phyloP scores from a whole-genome alignment of 2,113 vertebrate species.

The Channa maculata region DNA sequence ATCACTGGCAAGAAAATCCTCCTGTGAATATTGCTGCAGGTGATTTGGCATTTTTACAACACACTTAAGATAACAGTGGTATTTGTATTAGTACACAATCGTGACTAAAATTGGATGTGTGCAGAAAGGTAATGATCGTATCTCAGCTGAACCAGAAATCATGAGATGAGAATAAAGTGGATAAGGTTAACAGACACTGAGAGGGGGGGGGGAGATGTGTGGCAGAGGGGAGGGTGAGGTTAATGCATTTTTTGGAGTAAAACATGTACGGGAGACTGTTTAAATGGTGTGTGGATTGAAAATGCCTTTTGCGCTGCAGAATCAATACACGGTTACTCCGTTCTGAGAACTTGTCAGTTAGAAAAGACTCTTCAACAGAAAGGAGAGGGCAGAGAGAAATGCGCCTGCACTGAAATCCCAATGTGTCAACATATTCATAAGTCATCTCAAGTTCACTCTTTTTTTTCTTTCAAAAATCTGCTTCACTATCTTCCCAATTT shows the following conservation, averaged over 20 bases:
- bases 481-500: background rate
- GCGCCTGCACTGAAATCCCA: background rate
- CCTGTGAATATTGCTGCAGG: slow-evolving; percentile 12
- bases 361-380: slow-evolving; percentile 61
- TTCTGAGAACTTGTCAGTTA: slow-evolving; percentile 64
- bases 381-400: slow-evolving; percentile 36
- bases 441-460: background rate
- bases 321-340: slow-evolving; percentile 67
- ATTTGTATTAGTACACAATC: slow-evolving; percentile 15
- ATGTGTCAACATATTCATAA: slow-evolving; percentile 1
- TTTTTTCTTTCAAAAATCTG: slow-evolving; percentile 1
- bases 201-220: slow-evolving; percentile 41
- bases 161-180: slow-evolving; percentile 60
- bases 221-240: slow-evolving; percentile 67
- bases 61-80: slow-evolving; percentile 16
- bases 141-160: slow-evolving; percentile 67
- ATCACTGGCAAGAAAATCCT: slow-evolving; percentile 43
- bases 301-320: slow-evolving; percentile 76
- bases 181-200: slow-evolving; percentile 63
- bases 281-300: slow-evolving; percentile 83
- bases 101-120: slow-evolving; percentile 23
- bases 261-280: slow-evolving; percentile 62
- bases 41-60: slow-evolving; percentile 53
- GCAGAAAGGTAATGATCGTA: slow-evolving; percentile 48
- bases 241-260: slow-evolving; percentile 81